Conservation (phyloP, 2,797 vertebrate species). For the Pelochelys cantorii region DNA sequence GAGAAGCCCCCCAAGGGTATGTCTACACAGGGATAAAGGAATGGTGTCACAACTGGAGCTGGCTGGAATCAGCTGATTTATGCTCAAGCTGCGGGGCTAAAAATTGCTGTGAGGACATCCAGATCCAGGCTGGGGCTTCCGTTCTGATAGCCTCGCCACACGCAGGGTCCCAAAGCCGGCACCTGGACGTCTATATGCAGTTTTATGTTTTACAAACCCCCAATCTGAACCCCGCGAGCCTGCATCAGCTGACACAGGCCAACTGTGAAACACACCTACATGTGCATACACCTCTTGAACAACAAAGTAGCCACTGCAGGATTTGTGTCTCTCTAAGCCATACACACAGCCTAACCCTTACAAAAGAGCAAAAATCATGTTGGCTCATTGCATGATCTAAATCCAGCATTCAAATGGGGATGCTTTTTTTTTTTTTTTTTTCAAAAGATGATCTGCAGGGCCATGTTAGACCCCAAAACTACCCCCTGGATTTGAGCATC, state of each 20-base stretch:
- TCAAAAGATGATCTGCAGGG: not conserved
- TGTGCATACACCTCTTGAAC: not conserved
- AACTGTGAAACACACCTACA: rapidly evolving
- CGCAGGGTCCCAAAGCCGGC: not conserved
- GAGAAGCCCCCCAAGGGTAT: conserved; percentile 18
- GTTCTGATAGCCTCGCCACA: not conserved
- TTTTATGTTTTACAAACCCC: not conserved
- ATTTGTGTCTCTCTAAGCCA: not conserved
- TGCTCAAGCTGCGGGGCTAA: not conserved
- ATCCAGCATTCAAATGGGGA: not conserved
- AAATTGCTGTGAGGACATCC: not conserved
- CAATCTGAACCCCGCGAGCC: not conserved
- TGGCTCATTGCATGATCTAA: not conserved
- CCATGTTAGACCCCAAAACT: not conserved
- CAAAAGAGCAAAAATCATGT: not conserved
- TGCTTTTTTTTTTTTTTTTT: not conserved
- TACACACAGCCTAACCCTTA: not conserved
- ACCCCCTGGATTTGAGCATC: not conserved
- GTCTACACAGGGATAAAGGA: not conserved
- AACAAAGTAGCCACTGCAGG: not conserved
- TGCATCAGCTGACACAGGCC: not conserved
- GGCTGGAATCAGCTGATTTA: not conserved
- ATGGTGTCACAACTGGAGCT: not conserved
- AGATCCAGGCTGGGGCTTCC: not conserved
- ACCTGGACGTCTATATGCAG: not conserved